phyloP scores from a whole-genome alignment of 2,113 vertebrate genomes.

The Thamnaconus septentrionalis region DNA sequence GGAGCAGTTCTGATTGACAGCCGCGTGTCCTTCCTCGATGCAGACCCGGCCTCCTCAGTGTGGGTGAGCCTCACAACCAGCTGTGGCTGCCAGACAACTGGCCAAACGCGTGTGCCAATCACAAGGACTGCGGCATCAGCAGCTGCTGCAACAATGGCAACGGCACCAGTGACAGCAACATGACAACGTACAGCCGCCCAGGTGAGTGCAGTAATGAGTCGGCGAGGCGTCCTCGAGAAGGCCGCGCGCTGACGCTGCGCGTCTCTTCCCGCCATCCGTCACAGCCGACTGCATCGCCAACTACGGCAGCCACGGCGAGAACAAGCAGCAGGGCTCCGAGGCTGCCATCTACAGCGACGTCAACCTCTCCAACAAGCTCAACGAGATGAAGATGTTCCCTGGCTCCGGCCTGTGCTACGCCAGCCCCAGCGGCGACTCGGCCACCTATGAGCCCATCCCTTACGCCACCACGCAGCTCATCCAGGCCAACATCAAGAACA shows the following conservation, averaged over 20 bases:
- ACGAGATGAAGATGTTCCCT: slow-evolving; percentile 95
- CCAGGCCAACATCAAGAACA: slow-evolving; percentile 87
- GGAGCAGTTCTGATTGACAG: slow-evolving; percentile 50
- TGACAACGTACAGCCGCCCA: slow-evolving; percentile 93
- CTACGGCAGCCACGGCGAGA: slow-evolving; percentile 94
- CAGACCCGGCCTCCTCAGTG: slow-evolving; percentile 91
- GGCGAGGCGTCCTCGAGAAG: too few relatives aligned
- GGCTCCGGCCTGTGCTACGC: slow-evolving; percentile 89
- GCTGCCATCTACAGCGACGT: slow-evolving; percentile 91
- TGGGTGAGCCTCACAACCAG: slow-evolving; percentile 86
- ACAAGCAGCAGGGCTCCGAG: slow-evolving; percentile 90
- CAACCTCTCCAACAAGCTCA: slow-evolving; percentile 94
- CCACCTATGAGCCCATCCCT: slow-evolving; percentile 85
- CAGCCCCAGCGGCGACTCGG: slow-evolving; percentile 81
- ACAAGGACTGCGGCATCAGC: slow-evolving; percentile 92
- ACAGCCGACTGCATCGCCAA: slow-evolving; percentile 97
- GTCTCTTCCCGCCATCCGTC: slow-evolving; percentile 7
- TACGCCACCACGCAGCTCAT: slow-evolving; percentile 96
- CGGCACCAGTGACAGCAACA: slow-evolving; percentile 91
- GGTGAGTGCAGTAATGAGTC: slow-evolving; percentile 72
- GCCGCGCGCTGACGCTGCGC: background rate
- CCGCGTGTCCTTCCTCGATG: slow-evolving; percentile 38
- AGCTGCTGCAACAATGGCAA: slow-evolving; percentile 88
- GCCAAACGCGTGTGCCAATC: slow-evolving; percentile 90
- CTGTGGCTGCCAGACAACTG: slow-evolving; percentile 93